Base-by-base conservation (phyloP, 2,113 vertebrate species). In the Empidonax alnorum region DNA sequence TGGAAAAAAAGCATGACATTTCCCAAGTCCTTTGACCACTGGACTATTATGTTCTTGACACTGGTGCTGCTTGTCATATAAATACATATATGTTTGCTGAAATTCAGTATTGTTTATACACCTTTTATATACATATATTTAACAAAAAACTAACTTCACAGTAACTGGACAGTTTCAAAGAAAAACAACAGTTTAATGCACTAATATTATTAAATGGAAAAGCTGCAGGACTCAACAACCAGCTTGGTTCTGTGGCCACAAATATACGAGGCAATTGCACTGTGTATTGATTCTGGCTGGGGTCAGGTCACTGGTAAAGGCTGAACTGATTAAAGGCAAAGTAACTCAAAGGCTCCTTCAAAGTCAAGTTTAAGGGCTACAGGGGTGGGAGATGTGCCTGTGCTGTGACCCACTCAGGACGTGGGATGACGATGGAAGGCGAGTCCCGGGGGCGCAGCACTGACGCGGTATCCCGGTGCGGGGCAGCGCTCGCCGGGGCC, bases 221-320 rank as follows among this genome's bases (percentile, higher is more conserved):
- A 47, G 52, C 69, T 41, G 27, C 25, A 10, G 2, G 7, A n/a
- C 71, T 39, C 27, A 39, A n/a, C n/a, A 10, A 62, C 6, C 12
- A 30, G 2, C 11, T 65, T 0, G 0, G 2, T 5, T 9, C 2
- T 0, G 11, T 31, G 72, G 3, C 24, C 52, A 14, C 28, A 33
- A 25, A 12, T 0, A 5, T 10, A 1, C 0, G 14, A 37, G 16
- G 35, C 22, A 5, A 18, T 8, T 20, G 15, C 44, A 10, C 2
- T 2, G 4, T 2, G 28, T 9, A 1, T 35, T 2, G 1, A 28
- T 55, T 25, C 21, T 27, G 72, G 4, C 37, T 31, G 76, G 4
- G 19, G n/a, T 16, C 30, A 2, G 22, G 5, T 44, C 53, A 2
- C 31, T 31, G 2, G 10, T 16, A 18, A 31, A 31, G 3, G 8